Conservation (phyloP, 2,113 vertebrate genomes). For the Rhinoderma darwinii region DNA sequence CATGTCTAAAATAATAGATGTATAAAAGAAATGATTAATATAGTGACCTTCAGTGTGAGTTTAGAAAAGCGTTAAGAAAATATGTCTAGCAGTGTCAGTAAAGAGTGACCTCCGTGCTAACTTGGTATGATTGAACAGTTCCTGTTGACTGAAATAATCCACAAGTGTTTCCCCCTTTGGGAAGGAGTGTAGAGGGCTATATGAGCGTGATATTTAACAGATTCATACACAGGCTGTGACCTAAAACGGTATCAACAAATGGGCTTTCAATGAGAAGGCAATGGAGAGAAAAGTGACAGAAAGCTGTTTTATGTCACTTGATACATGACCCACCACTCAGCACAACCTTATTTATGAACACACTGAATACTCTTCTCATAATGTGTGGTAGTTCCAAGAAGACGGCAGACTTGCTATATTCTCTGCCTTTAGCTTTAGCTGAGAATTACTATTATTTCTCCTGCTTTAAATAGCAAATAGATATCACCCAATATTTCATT, state of each 20-base stretch:
- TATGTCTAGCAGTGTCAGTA: constrained; percentile 62
- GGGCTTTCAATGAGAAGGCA: constrained; percentile 50
- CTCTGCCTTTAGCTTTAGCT: neutral
- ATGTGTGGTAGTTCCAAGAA: constrained; percentile 26
- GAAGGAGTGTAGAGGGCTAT: constrained; percentile 57
- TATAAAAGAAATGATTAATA: constrained; percentile 36
- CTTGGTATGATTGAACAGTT: constrained; percentile 67
- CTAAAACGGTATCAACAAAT: constrained; percentile 57
- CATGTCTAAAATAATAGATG: constrained; percentile 5
- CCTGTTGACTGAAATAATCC: constrained; percentile 66
- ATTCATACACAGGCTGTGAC: constrained; percentile 58
- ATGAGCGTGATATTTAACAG: constrained; percentile 62
- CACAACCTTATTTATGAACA: constrained; percentile 56
- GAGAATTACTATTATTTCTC: neutral
- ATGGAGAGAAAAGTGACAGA: constrained; percentile 56
- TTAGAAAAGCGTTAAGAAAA: constrained; percentile 58
- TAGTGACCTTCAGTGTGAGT: constrained; percentile 53
- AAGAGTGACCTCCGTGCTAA: constrained; percentile 58
- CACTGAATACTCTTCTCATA: constrained; percentile 47
- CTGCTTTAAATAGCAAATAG: neutral
- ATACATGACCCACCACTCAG: constrained; percentile 59
- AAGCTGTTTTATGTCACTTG: constrained; percentile 59
- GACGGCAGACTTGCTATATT: constrained; percentile 35
- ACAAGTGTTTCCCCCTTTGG: constrained; percentile 64
- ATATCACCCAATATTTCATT: neutral